phyloP scores from a whole-genome alignment of 2,888 invertebrate genomes.

The Diadromus collaris region DNA sequence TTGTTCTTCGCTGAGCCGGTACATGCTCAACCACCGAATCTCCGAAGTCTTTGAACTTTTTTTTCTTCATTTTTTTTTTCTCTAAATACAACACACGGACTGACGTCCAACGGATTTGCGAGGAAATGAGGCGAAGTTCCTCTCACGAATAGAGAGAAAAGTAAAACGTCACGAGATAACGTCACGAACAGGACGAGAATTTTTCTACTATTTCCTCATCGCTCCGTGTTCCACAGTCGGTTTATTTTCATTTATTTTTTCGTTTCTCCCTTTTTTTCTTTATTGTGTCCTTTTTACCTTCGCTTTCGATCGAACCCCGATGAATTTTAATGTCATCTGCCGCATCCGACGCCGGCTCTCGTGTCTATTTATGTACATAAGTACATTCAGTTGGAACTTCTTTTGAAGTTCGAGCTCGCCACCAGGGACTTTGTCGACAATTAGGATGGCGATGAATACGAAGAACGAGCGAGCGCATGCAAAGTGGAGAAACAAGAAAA shows the following conservation, averaged over 20 bases:
- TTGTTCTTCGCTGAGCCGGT: conserved; percentile 44
- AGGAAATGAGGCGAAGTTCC: conserved; percentile 4
- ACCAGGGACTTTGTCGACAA: conserved; percentile 48
- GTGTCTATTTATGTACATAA: conserved; percentile 53
- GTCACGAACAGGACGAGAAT: conserved; percentile 21
- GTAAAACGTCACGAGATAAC: conserved; percentile 5
- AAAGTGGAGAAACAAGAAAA: background rate
- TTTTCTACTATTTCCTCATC: conserved; percentile 10
- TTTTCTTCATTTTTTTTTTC: background rate
- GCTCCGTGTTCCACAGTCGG: conserved; percentile 3
- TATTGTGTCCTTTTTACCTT: conserved; percentile 21
- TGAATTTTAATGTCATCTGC: conserved; percentile 50
- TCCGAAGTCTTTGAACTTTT: conserved; percentile 6
- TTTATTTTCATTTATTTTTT: conserved; percentile 3
- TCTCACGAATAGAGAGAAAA: background rate
- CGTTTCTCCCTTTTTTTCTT: background rate
- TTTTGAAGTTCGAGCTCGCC: conserved; percentile 45
- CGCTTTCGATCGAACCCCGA: conserved; percentile 43
- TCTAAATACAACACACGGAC: background rate
- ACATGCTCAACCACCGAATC: conserved; percentile 9
- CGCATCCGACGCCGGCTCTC: conserved; percentile 1
- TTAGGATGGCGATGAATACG: conserved; percentile 45
- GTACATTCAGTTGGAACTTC: conserved; percentile 52
- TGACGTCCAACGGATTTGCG: background rate
- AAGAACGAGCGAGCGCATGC: conserved; percentile 13